Evolutionary conservation across 2,113 vertebrate species (phyloP).

Genomic region (Daphoenositta chrysoptera): DNA sequence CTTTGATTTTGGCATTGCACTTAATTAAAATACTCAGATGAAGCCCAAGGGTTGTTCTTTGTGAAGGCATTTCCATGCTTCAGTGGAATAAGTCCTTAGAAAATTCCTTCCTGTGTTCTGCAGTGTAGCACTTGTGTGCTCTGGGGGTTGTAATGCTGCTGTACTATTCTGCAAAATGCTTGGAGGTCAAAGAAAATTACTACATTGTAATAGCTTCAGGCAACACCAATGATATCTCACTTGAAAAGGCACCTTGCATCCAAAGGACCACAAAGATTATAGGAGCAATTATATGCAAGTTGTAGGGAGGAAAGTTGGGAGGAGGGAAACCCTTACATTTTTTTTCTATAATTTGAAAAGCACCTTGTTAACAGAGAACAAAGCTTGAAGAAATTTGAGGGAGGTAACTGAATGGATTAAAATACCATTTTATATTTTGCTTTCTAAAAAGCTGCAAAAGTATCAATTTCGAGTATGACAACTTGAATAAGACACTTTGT

Average conservation of each 20-base stretch:
- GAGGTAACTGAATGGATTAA: background rate
- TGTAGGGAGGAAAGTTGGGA: background rate
- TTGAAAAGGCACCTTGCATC: background rate
- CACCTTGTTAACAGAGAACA: background rate
- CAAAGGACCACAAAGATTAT: background rate
- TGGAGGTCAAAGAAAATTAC: background rate
- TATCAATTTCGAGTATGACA: accelerated
- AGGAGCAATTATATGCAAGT: background rate
- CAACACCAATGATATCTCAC: background rate
- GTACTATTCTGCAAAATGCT: background rate
- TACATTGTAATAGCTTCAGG: accelerated
- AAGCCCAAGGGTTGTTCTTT: background rate
- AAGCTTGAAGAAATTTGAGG: background rate
- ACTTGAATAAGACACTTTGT: background rate
- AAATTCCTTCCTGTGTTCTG: background rate
- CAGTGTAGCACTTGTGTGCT: background rate
- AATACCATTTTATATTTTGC: background rate
- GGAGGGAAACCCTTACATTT: background rate
- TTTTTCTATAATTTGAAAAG: background rate
- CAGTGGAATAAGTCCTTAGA: background rate
- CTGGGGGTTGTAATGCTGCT: background rate
- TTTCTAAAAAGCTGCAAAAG: background rate
- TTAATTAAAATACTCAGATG: background rate
- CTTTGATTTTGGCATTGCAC: background rate
- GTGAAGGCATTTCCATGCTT: background rate